Conservation (phyloP, 2,113 vertebrate species). For the Sula dactylatra region DNA sequence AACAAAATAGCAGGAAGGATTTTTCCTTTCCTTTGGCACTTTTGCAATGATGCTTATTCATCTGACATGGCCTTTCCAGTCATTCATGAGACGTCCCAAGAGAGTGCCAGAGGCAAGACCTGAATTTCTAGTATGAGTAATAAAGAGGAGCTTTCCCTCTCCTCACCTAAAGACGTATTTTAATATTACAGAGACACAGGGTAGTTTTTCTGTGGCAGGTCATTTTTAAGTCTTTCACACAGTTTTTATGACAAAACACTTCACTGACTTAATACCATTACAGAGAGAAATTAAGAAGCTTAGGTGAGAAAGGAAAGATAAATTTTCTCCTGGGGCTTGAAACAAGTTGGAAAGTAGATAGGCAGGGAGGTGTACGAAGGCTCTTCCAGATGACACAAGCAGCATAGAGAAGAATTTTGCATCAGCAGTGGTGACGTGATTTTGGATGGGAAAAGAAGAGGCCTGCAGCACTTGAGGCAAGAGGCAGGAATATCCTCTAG, state of each 20-base stretch:
- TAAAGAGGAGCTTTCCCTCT: not conserved
- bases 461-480: not conserved
- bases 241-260: not conserved
- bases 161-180: not conserved
- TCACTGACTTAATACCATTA: not conserved
- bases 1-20: not conserved
- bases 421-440: fast-evolving
- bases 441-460: not conserved
- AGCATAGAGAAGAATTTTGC: not conserved
- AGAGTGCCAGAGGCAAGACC: not conserved
- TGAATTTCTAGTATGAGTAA: not conserved
- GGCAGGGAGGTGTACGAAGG: not conserved
- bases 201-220: not conserved
- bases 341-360: not conserved
- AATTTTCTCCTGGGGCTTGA: not conserved
- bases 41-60: not conserved
- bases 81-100: not conserved
- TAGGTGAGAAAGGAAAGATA: not conserved
- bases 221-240: not conserved
- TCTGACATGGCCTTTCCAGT: not conserved
- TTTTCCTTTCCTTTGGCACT: not conserved
- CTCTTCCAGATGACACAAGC: not conserved
- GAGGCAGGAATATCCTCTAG: not conserved
- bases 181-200: not conserved
- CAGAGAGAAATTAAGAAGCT: not conserved